phyloP scores from a whole-genome alignment of 2,888 invertebrate species.

The Sicus ferrugineus region DNA sequence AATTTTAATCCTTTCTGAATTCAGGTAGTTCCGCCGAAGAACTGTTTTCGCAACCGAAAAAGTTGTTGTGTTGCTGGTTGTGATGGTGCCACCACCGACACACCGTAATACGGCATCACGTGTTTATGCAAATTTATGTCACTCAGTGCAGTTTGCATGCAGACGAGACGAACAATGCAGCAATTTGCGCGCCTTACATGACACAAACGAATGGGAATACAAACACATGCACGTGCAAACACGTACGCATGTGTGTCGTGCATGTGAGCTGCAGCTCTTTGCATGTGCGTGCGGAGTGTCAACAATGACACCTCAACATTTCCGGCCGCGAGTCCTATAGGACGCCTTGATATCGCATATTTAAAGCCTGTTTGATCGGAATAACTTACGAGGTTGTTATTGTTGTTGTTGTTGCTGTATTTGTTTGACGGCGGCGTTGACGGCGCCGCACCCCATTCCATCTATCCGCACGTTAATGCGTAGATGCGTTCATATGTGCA shows the following conservation, averaged over 20 bases:
- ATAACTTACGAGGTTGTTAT: conserved; percentile 10
- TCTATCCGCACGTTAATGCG: conserved; percentile 19
- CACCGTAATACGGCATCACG: conserved; percentile 19
- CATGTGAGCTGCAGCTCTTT: not conserved
- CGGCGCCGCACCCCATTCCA: conserved; percentile 27
- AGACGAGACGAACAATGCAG: conserved; percentile 17
- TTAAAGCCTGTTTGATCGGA: conserved; percentile 13
- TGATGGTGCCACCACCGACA: not conserved
- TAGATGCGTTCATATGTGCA: not conserved
- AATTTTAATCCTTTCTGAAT: no score
- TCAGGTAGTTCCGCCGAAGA: not conserved
- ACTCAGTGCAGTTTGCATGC: conserved; percentile 17
- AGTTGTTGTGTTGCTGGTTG: not conserved
- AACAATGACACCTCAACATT: conserved; percentile 45
- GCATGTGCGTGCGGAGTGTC: conserved; percentile 39
- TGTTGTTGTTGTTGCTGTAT: conserved; percentile 13
- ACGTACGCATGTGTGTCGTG: not conserved
- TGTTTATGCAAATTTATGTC: conserved; percentile 26
- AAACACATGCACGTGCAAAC: conserved; percentile 1
- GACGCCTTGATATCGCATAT: conserved; percentile 2
- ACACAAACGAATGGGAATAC: conserved; percentile 9
- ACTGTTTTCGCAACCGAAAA: not conserved
- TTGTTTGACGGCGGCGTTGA: not conserved
- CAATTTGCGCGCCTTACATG: conserved; percentile 18
- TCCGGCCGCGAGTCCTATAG: conserved; percentile 37